Evolutionary conservation across 2,113 vertebrate species (phyloP).

Genomic region (Lates calcarifer): DNA sequence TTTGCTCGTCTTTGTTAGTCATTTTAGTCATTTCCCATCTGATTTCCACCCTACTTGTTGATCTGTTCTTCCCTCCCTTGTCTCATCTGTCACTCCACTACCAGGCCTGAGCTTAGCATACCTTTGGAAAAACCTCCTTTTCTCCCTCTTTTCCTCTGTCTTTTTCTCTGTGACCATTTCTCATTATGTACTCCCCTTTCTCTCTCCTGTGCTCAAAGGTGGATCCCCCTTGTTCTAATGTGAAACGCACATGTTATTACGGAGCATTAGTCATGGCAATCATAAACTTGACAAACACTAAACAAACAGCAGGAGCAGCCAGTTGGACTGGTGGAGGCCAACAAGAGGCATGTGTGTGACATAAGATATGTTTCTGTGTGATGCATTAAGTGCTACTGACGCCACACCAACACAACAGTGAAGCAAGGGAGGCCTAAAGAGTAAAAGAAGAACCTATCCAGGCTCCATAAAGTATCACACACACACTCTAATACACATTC

Average conservation of each 20-base stretch:
- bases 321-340: conserved; percentile 46
- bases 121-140: conserved; percentile 3
- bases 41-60: conserved; percentile 19
- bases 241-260: conserved; percentile 71
- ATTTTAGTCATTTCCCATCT: background rate
- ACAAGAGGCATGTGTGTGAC: conserved; percentile 4
- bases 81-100: conserved; percentile 51
- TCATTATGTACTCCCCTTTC: background rate
- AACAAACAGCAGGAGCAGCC: conserved; percentile 84
- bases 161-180: conserved; percentile 27
- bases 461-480: background rate
- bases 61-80: conserved; percentile 28
- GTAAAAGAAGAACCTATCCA: background rate
- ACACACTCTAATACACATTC: background rate
- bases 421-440: conserved; percentile 6
- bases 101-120: conserved; percentile 21
- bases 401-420: conserved; percentile 1
- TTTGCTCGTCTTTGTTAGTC: conserved; percentile 13
- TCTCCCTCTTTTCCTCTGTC: conserved; percentile 9
- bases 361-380: conserved; percentile 25
- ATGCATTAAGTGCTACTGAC: conserved; percentile 12
- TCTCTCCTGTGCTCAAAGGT: conserved; percentile 40
- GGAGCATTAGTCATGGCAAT: conserved; percentile 74
- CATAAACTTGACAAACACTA: conserved; percentile 84
- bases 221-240: conserved; percentile 66